These are phyloP conservation scores for Salticus scenicus DNA, from an alignment of 2,888 invertebrate species.

Conservation along the genomic window DNA sequence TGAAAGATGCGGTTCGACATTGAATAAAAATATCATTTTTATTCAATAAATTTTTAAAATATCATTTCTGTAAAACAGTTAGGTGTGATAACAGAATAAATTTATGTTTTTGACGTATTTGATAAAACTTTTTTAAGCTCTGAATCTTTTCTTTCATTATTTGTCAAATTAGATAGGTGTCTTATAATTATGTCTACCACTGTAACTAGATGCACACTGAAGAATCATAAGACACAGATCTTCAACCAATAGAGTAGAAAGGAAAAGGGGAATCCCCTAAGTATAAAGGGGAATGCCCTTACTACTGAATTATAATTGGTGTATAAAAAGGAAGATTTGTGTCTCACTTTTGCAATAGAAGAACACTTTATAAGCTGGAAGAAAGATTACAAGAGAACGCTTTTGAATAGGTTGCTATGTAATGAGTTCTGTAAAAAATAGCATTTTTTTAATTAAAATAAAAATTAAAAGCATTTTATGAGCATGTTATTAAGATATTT, in stretches of 20 bases:
- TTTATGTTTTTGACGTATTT: too few relatives aligned
- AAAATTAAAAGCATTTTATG: not conserved
- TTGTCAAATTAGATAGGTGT: too few relatives aligned
- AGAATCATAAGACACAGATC: conserved; percentile 9
- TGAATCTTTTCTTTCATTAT: too few relatives aligned
- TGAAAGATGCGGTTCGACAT: too few relatives aligned
- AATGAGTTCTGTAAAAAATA: not conserved
- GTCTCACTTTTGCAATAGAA: not conserved
- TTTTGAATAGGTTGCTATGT: not conserved
- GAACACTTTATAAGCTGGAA: not conserved
- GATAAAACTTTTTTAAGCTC: too few relatives aligned
- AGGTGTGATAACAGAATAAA: too few relatives aligned
- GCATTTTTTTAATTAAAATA: not conserved
- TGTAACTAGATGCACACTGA: conserved; percentile 11
- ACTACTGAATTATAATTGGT: not conserved
- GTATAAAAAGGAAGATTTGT: not conserved
- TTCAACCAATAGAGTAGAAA: conserved; percentile 7
- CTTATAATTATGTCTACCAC: too few relatives aligned
- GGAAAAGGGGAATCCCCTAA: conserved; percentile 1
- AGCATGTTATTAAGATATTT: not conserved
- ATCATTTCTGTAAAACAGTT: too few relatives aligned
- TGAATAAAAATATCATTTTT: too few relatives aligned
- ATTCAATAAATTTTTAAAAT: too few relatives aligned
- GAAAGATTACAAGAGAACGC: not conserved
- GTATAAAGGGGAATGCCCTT: conserved; percentile 11